Evolutionary conservation across 1,140 invertebrate genomes (phyloP).

Genomic region (Brachionus sp.): DNA sequence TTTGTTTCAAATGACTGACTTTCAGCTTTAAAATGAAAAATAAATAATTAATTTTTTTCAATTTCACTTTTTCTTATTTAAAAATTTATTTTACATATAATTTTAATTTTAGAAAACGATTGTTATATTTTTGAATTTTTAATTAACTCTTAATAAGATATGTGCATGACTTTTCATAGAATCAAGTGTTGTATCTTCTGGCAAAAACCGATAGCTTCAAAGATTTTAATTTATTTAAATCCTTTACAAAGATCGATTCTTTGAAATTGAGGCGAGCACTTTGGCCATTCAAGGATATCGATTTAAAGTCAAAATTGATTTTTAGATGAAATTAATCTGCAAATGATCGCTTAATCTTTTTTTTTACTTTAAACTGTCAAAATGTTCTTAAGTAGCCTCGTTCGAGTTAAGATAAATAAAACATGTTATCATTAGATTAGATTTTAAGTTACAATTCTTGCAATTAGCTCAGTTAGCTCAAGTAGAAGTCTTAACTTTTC

Average conservation of each 20-base stretch:
- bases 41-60: neutral
- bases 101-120: neutral
- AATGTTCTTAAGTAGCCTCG: conserved; percentile 12
- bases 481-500: neutral
- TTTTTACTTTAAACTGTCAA: conserved; percentile 5
- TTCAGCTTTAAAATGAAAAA: neutral
- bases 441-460: conserved; percentile 9
- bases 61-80: neutral
- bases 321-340: neutral
- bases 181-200: neutral
- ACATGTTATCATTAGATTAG: conserved; percentile 6
- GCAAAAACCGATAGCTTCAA: neutral
- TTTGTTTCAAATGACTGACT: neutral
- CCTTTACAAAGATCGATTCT: neutral
- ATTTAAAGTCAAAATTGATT: neutral
- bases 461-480: neutral
- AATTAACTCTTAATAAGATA: neutral
- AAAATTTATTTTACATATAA: neutral
- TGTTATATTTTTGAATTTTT: neutral
- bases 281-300: conserved; percentile 2
- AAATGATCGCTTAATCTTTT: conserved; percentile 35
- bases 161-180: neutral
- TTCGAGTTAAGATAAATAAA: neutral
- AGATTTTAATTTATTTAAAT: conserved; percentile 8
- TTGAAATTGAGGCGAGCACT: neutral